Base-by-base conservation (phyloP, 2,113 vertebrate genomes). In the Bubalus kerabau region DNA sequence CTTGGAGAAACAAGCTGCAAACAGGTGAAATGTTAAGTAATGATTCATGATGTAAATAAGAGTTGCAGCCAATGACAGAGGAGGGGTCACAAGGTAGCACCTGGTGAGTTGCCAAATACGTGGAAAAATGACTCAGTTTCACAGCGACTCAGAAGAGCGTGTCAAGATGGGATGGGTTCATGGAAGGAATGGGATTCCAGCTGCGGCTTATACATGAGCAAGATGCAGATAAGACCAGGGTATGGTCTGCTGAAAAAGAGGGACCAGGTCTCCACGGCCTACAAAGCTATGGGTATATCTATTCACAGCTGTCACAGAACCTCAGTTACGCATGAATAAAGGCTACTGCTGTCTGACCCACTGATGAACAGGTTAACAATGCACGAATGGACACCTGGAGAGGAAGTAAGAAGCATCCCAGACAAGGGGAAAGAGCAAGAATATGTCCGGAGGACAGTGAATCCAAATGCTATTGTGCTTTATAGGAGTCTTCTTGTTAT, bases 21-120 rank as follows among this genome's bases (percentile, higher is more conserved):
- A 95, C 86, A 88, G 83, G 97, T 92, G 48, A 96, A 90, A 90
- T 59, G 43, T 95, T 94, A 94, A 94, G 93, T 89, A 98, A 94
- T 87, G 90, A 59, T 59, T 94, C 46, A 64, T 90, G 64, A 96
- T 96, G 86, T 95, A 86, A 97, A 88, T 97, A 97, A 86, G 86
- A 92, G 95, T n/a, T 78, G 50, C 14, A 87, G 80, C 90, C 90
- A 87, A 36, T 30, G 71, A 78, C 3, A 94, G 83, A 59, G 87
- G 56, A 91, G 62, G 67, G 96, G 95, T 92, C 90, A 96, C 94
- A 96, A 97, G 92, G 84, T 9, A 81, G 62, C 67, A 81, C 43
- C 74, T 97, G 74, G 87, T 40, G 83, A 82, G 64, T 54, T 87
- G 94, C 83, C 92, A 97, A 64, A 92, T 74, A 92, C 91, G 59